Percentiles rank a stretch among this genome's conserved stretches.
Evolutionary conservation across 2,888 invertebrate genomes (phyloP).

Genomic region (Leucoptera coffeella): DNA sequence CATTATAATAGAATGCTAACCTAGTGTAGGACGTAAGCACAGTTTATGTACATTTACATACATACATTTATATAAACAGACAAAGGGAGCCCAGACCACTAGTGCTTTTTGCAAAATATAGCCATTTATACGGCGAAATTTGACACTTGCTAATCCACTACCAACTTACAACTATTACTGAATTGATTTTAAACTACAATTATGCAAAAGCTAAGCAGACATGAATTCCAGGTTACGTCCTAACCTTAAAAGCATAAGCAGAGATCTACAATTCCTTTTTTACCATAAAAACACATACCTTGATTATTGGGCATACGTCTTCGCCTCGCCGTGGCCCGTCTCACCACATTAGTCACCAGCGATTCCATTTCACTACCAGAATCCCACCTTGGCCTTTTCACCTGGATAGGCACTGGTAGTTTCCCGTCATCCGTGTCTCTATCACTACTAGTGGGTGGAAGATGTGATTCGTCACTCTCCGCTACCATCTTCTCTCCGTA

Average conservation of each 20-base stretch:
- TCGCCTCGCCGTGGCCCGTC: conserved; percentile 58
- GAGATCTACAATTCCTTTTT: neutral
- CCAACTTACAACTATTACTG: no score
- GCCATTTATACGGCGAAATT: no score
- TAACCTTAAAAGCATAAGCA: neutral
- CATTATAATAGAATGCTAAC: no score
- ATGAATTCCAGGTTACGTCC: no score
- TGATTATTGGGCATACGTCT: conserved; percentile 43
- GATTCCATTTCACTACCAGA: conserved; percentile 54
- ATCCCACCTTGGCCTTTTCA: conserved; percentile 33
- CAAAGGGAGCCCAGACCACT: no score
- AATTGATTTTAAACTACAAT: no score
- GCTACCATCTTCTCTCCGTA: conserved; percentile 20
- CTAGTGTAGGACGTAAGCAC: no score
- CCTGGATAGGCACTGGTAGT: conserved; percentile 16
- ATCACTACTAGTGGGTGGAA: conserved; percentile 43
- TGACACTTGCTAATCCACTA: no score
- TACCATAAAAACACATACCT: conserved; percentile 21
- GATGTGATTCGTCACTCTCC: conserved; percentile 42
- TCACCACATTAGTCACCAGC: conserved; percentile 57
- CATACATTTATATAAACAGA: no score
- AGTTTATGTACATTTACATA: no score
- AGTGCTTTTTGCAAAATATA: no score
- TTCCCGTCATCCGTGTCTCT: conserved; percentile 44
- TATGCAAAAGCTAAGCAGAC: no score